Conservation (phyloP, 2,113 vertebrate genomes). For the Dipodomys merriami region DNA sequence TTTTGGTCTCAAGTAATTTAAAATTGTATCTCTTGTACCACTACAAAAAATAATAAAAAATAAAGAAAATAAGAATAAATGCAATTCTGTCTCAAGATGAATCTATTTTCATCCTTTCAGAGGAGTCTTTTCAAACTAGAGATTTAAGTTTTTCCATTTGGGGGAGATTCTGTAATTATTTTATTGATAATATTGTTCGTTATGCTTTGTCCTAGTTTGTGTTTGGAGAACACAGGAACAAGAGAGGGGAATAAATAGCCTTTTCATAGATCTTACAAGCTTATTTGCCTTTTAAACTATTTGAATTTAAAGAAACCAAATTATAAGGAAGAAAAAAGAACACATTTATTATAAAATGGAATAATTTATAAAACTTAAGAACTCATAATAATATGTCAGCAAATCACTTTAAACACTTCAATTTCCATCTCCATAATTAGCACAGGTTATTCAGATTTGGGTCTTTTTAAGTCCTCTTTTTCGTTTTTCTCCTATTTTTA, state of each 20-base stretch:
- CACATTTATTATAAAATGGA: not conserved
- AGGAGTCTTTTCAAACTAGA: conserved; percentile 46
- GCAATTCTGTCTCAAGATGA: not conserved
- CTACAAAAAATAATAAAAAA: too few species aligned
- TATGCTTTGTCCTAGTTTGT: not conserved
- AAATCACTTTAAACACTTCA: conserved; percentile 29
- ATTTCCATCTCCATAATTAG: conserved; percentile 45
- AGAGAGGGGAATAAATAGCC: not conserved
- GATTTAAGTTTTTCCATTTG: conserved; percentile 3
- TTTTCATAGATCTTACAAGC: conserved; percentile 1
- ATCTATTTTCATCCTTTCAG: not conserved
- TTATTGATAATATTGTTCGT: conserved; percentile 13
- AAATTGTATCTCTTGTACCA: not conserved
- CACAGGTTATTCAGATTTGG: not conserved
- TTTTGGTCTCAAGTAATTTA: not conserved
- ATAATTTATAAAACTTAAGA: not conserved
- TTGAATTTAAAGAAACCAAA: conserved; percentile 36
- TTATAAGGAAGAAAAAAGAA: conserved; percentile 15
- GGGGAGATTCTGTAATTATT: conserved; percentile 40
- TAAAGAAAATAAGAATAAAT: too few species aligned
- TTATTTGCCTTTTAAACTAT: conserved; percentile 6
- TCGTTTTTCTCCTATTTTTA: not conserved
- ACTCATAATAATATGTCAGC: not conserved
- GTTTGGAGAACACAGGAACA: conserved; percentile 17
- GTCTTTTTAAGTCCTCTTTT: not conserved